Evolutionary conservation across 2,113 vertebrate genomes (phyloP).

Genomic region (Campylorhamphus procurvoides): DNA sequence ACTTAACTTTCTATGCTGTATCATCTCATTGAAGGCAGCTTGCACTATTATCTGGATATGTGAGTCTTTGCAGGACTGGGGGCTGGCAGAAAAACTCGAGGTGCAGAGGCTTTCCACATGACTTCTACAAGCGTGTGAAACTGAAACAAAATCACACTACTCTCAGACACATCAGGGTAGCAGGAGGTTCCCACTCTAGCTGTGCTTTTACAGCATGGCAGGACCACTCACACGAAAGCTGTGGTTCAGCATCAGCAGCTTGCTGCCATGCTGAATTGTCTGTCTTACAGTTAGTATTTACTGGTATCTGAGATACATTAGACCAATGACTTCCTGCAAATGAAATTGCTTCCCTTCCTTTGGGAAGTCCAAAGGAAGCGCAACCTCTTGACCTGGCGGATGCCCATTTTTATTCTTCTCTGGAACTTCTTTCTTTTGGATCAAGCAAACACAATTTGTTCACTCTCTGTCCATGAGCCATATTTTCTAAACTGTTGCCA

Average conservation of each 20-base stretch:
- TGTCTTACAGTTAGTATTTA: not conserved
- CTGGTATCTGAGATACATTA: not conserved
- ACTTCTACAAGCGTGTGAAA: not conserved
- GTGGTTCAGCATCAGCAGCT: not conserved
- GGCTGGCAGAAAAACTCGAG: not conserved
- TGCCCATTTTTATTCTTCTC: not conserved
- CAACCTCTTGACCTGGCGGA: rapidly evolving
- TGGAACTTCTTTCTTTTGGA: not conserved
- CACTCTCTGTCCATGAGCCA: not conserved
- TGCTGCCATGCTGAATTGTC: not conserved
- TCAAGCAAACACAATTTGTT: not conserved
- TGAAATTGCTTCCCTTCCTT: not conserved
- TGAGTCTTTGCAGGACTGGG: not conserved
- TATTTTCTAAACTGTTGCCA: not conserved
- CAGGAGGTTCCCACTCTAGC: not conserved
- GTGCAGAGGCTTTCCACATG: not conserved
- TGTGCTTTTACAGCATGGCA: not conserved
- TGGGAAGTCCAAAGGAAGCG: rapidly evolving
- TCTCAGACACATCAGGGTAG: rapidly evolving
- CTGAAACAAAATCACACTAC: not conserved
- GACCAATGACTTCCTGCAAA: not conserved
- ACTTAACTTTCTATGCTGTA: not conserved
- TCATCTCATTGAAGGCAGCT: not conserved
- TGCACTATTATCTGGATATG: not conserved
- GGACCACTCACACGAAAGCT: not conserved